Evolutionary conservation across 2,888 invertebrate species (phyloP).

Genomic region (Aphodius sticticus): DNA sequence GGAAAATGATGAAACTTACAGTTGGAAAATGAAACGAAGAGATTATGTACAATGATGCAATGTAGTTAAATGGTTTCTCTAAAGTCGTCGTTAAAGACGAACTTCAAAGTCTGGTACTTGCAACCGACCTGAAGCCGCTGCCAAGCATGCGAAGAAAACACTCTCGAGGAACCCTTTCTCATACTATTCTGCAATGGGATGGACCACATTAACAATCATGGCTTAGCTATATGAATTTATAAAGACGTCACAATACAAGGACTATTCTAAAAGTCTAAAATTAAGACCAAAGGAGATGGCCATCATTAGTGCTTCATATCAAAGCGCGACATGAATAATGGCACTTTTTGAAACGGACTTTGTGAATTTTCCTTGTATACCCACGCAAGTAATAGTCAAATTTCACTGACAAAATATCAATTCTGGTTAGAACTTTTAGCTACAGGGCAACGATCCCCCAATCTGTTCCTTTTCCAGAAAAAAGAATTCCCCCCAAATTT

Average conservation of each 20-base stretch:
- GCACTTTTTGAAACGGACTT: too few species aligned
- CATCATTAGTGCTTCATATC: too few species aligned
- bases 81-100: slow-evolving; percentile 47
- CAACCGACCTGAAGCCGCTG: slow-evolving; percentile 45
- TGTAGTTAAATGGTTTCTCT: slow-evolving; percentile 41
- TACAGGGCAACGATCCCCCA: too few species aligned
- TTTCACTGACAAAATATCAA: too few species aligned
- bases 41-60: slow-evolving; percentile 14
- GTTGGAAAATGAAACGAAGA: slow-evolving; percentile 11
- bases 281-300: too few species aligned
- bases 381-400: too few species aligned
- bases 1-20: not conserved
- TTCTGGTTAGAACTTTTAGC: too few species aligned
- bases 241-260: not conserved
- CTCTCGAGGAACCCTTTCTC: slow-evolving; percentile 44
- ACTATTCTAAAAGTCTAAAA: not conserved
- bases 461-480: too few species aligned
- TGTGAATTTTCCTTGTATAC: too few species aligned
- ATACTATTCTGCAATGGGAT: slow-evolving; percentile 45
- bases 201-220: not conserved
- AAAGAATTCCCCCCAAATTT: too few species aligned
- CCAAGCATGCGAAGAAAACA: slow-evolving; percentile 44
- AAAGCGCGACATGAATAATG: too few species aligned
- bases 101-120: slow-evolving; percentile 43
- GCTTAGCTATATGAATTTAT: too few species aligned